Base-by-base conservation (phyloP, 2,113 vertebrate genomes). In the Bufo bufo region DNA sequence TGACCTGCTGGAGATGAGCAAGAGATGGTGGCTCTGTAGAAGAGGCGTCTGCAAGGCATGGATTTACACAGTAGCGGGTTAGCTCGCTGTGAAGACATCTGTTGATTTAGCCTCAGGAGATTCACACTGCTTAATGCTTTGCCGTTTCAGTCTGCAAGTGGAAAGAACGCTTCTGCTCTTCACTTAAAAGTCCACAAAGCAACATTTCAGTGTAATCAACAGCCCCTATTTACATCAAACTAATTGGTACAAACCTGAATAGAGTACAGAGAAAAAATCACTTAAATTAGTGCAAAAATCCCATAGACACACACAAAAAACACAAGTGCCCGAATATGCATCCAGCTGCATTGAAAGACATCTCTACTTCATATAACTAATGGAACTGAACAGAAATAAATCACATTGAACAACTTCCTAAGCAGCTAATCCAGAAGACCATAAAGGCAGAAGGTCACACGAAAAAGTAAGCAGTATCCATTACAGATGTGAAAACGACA, bases 221-320 rank as follows among this genome's bases (percentile, higher is more conserved):
- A 23, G 85, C 85, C 89, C 90, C 58, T 92, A 92, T 92, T 83
- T 90, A 94, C 90, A 91, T 87, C 91, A 90, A 91, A 89, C 84
- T 92, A 94, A 95, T 90, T 90, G 91, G 90, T 85, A 82, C 91
- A 90, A 91, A 92, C 91, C 61, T 71, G 87, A 90, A 72, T 90
- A 92, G 49, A 14, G 90, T 84, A 91, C 12, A 85, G 89, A 75
- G 33, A 66, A 75, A 58, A 58, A 81, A 81, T 69, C 83, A 88
- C 52, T 89, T 88, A 54, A 90, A 59, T 54, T 91, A 95, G 94
- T 93, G 93, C 94, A 96, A 95, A 87, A 61, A 92, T 79, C 49
- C 49, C 63, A 56, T 50, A 9, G 63, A 84, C 65, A 84, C 47
- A 84, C 45, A 83, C n/a, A 56, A 88, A 56, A 88, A 43, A 69